Base-by-base conservation (phyloP, 2,113 vertebrate genomes). In the Mesocricetus auratus region DNA sequence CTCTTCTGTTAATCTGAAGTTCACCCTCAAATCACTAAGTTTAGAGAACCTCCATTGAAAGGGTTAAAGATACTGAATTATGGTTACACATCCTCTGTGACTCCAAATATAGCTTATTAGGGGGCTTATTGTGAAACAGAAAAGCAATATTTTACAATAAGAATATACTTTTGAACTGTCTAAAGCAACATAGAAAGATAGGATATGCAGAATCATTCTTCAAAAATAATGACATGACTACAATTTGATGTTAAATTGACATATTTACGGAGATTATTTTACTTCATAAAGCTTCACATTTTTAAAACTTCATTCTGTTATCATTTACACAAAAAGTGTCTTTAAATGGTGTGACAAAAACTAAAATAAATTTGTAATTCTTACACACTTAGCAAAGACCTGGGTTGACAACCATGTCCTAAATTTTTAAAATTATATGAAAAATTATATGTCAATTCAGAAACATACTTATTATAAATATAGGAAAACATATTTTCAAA, bases 181-280 rank as follows among this genome's bases (percentile, higher is more conserved):
- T 77, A 89, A 89, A 58, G 3, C n/a, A 79, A 62, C 53, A 71
- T 6, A 90, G 74, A 81, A 4, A 74, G 0, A 60, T 62, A 6
- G 53, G n/a, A 62, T 42, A 89, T 60, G 56, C 31, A 85, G 75
- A 68, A n/a, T 74, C 36, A 7, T 69, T 89, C 11, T 69, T 89
- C 11, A 31, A 88, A 82, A 86, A n/a, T 86, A 26, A 9, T 29
- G 29, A 26, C 39, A 15, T 39, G 68, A 4, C 2, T 85, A 5
- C 12, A 93, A 89, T 73, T 69, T 94, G 79, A 93, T 73, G 66
- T 82, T 89, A 45, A 94, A 13, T 87, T 89, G 8, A 24, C 16
- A 58, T 9, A 77, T 75, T 75, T 68, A 83, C 47, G 75, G 66
- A 78, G 26, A 45, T 68, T 78, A 69, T 71, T 89, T 69, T 81